Evolutionary conservation across 1,140 invertebrate species (phyloP).

Genomic region (Drosophila pandora): DNA sequence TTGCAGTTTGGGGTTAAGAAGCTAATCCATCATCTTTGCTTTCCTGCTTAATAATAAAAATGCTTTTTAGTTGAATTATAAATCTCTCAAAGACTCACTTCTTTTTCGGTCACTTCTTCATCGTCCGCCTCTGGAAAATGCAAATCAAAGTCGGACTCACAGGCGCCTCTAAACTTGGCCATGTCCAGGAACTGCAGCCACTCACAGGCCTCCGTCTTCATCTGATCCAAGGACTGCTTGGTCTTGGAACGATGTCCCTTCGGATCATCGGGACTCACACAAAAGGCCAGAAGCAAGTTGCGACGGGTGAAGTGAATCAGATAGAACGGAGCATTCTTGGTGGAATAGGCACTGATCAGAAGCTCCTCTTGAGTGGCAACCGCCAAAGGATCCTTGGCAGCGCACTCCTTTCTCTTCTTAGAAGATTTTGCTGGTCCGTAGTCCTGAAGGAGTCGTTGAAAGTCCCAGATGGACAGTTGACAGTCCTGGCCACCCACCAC

Average conservation of each 20-base stretch:
- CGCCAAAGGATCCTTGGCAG: neutral
- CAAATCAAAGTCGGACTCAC: neutral
- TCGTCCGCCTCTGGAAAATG: neutral
- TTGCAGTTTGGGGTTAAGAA: neutral
- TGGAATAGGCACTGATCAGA: constrained; percentile 26
- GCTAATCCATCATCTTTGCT: no score
- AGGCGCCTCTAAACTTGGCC: constrained; percentile 27
- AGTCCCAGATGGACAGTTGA: constrained; percentile 53
- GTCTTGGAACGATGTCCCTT: neutral
- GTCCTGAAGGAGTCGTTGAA: constrained; percentile 29
- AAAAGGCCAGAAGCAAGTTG: constrained; percentile 48
- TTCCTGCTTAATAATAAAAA: neutral
- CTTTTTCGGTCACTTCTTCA: neutral
- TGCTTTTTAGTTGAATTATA: neutral
- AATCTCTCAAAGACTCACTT: neutral
- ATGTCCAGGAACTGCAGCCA: constrained; percentile 37
- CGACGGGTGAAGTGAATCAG: constrained; percentile 30
- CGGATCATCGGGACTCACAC: neutral
- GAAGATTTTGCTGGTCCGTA: constrained; percentile 1
- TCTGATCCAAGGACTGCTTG: rapidly evolving
- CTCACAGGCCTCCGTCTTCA: neutral
- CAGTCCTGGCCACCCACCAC: constrained; percentile 48
- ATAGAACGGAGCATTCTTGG: constrained; percentile 33
- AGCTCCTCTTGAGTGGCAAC: constrained; percentile 5
- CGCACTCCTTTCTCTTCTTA: neutral